Evolutionary conservation across 2,797 vertebrate genomes (phyloP), one percentile per base, ranked within the genome.

Genomic region (Catharus ustulatus): DNA sequence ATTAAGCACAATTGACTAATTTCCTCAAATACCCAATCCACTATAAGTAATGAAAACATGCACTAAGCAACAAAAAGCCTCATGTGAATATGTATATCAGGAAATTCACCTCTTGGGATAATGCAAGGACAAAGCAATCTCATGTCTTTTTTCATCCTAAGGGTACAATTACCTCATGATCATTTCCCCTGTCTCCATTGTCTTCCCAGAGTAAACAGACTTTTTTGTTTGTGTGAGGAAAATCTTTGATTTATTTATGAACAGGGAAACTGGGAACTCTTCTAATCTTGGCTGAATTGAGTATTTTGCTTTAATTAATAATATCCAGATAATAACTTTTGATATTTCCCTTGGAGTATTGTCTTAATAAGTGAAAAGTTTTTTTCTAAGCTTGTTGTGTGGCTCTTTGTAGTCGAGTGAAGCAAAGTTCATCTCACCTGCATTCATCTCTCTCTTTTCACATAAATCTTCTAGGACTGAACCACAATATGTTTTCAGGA

Each of bases 211-310:
- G 42, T 73, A 95, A 94, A 90, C 51, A 94, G 40, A 13, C 6
- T 62, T 23, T 84, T 91, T 83, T 71, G 51, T 77, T 86, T 81
- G 34, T 84, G 69, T 42, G 83, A 84, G 67, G 80, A 78, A 93
- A 86, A 94, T 45, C 43, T 62, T 81, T 95, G 74, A 81, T 76
- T 95, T 90, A 96, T 94, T 88, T 96, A 94, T 95, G 85, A 95
- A 78, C 22, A 81, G 93, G 93, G 91, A 79, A 90, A 45, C 7
- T 79, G 90, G 86, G 88, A 87, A 84, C 43, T 78, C 46, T 84
- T 91, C 32, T 92, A 87, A 80, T 87, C 67, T 91, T 87, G 63
- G 52, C 45, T 87, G 90, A 88, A 89, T 10, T 57, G 29, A 81
- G 59, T 58, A 66, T 79, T 93, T 94, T 79, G 57, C 34, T 81